phyloP scores from a whole-genome alignment of 2,888 invertebrate species.

The Drosophila monieri region DNA sequence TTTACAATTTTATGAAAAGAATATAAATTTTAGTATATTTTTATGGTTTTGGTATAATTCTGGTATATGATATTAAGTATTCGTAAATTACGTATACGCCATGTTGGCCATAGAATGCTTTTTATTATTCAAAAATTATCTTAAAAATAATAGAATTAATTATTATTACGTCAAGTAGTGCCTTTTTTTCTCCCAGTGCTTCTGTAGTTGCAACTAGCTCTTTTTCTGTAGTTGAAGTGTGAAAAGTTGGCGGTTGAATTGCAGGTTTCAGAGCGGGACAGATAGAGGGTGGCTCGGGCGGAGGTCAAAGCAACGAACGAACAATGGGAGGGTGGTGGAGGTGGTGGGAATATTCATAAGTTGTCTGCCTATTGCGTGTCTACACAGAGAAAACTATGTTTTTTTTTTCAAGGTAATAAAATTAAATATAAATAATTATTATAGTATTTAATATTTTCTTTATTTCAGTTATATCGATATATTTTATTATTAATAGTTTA shows the following conservation, averaged over 20 bases:
- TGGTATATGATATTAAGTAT: neutral
- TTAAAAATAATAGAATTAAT: too few species aligned
- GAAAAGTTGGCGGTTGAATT: conserved; percentile 48
- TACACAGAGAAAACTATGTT: conserved; percentile 14
- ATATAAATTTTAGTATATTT: too few species aligned
- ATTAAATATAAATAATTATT: neutral
- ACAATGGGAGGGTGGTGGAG: conserved; percentile 32
- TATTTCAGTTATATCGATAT: too few species aligned
- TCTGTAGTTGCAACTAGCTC: conserved; percentile 59
- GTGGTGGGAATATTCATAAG: conserved; percentile 21
- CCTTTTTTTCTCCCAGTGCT: conserved; percentile 11
- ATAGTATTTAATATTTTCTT: neutral
- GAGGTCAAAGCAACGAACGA: conserved; percentile 14
- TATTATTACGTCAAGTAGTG: too few species aligned
- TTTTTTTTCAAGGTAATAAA: neutral
- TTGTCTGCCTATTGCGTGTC: conserved; percentile 24
- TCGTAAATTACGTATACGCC: conserved; percentile 1
- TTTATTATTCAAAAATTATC: neutral
- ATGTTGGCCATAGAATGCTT: neutral
- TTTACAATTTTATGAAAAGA: too few species aligned
- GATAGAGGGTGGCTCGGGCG: neutral
- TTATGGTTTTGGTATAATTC: neutral
- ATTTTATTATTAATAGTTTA: neutral
- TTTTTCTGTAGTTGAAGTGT: conserved; percentile 55
- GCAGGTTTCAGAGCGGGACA: conserved; percentile 23